Base-by-base conservation (phyloP, 2,113 vertebrate species). In the Chaetorhynchus papuensis region DNA sequence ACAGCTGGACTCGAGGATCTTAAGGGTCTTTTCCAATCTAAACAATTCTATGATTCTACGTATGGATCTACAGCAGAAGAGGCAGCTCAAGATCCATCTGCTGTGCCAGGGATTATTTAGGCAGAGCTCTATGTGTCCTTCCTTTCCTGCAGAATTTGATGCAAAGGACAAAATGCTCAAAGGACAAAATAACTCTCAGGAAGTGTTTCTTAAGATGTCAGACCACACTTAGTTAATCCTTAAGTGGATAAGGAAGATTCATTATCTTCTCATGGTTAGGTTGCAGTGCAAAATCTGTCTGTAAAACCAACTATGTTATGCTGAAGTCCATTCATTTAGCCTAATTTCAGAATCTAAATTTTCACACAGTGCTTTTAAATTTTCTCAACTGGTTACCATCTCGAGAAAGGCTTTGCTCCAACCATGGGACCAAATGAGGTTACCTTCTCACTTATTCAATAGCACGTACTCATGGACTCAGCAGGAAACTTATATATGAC, bases 271-370 rank as follows among this genome's bases (percentile, higher is more conserved):
- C 52, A 33, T 7, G 15, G 18, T n/a, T 59, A 49, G 12, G 11
- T 18, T 0, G 4, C 33, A 54, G 71, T 9, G 26, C n/a, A 63
- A 61, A 81, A 64, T 47, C 42, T 41, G 44, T 49, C 26, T 60
- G 24, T n/a, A 83, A 93, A 89, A 70, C 7, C 33, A 66, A 11
- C n/a, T 37, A 20, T 1, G 2, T 9, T 54, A 47, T 7, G 4
- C 16, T 59, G 60, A 70, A 87, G 11, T 94, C 83, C 30, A 57
- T 77, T 63, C 44, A 75, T 80, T 94, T 87, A 39, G 27, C 65
- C 44, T 66, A n/a, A 72, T 57, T 88, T 95, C 69, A 96, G 72
- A 91, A 94, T 53, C 14, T 63, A 42, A 30, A 18, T 45, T 78
- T 88, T 94, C 45, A 30, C 56, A 80, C 14, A 52, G 8, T 42